phyloP scores from a whole-genome alignment of 2,113 vertebrate species.

The Egretta garzetta region DNA sequence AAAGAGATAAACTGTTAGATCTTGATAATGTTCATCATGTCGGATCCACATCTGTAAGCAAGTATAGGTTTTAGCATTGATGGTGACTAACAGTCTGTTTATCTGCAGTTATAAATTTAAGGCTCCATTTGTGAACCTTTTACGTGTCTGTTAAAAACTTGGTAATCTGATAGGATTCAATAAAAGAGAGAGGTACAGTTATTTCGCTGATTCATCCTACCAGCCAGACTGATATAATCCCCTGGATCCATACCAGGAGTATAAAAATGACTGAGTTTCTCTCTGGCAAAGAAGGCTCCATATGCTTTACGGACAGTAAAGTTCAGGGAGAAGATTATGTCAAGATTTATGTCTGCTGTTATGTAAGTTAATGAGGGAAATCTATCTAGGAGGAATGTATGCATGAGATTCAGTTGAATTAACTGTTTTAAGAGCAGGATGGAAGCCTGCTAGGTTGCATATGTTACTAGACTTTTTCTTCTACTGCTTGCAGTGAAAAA shows the following conservation, averaged over 20 bases:
- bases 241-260: neutral
- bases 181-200: neutral
- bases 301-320: conserved; percentile 58
- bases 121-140: neutral
- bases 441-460: neutral
- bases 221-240: neutral
- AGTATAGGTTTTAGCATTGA: neutral
- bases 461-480: neutral
- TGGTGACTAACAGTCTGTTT: neutral
- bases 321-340: conserved; percentile 53
- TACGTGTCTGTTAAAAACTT: neutral
- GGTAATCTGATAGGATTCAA: neutral
- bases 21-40: neutral
- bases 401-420: conserved; percentile 12
- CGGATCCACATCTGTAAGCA: fast-evolving
- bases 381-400: conserved; percentile 22
- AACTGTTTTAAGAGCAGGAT: conserved; percentile 14
- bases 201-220: neutral
- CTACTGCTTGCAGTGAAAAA: neutral
- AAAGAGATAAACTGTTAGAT: neutral
- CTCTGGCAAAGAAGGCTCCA: conserved; percentile 4
- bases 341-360: conserved; percentile 49
- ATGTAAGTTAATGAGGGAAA: conserved; percentile 61
- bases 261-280: conserved; percentile 30
- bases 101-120: neutral